Base-by-base conservation (phyloP, 2,888 invertebrate genomes). In the Uropetala carovei region DNA sequence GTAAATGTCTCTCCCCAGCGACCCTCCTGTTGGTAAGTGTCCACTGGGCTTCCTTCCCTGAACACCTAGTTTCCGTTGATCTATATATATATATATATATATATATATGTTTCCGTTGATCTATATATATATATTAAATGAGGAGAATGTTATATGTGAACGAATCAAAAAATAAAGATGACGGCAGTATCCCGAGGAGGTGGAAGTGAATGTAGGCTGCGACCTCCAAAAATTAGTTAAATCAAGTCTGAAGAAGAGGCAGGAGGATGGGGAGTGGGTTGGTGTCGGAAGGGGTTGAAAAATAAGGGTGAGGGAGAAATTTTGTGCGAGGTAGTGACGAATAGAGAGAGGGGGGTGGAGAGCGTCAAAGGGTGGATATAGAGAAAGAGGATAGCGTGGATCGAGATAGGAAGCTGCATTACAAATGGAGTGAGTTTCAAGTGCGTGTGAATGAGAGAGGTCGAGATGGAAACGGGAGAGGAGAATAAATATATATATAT, bases 221-320 rank as follows among this genome's bases (percentile, higher is more conserved):
- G 16, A 68, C 60, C 58, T 59, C 58, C 86, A 59, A 89, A 64
- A 89, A 89, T 89, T 89, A 89, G 64, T 89, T 64, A 64, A 89
- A 89, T 89, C 43, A 89, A 89, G 43, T 64, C n/a, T 64, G 56
- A 43, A 64, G 89, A 68, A 43, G 18, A 68, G 5, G 5, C 7
- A 43, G 43, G 43, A 43, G 64, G 16, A 30, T 9, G 89, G 60
- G 64, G 43, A 43, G 30, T 16, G 18, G 10, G 60, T 30, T 16
- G 64, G 64, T 11, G 7, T 60, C 22, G 89, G 64, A 89, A 43
- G 89, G 60, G 60, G n/a, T 18, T 68, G 64, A 68, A 89, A 89
- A 89, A 89, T 89, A 43, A 89, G 56, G n/a, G 64, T 43, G 30
- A 60, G 16, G 43, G 57, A 13, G 56, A n/a, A 56, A n/a, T 11